A percentile compares a stretch with the other conserved stretches of the same genome.
Conservation (phyloP, 64 coral and sea anemone species). For the Trachythela sp. region DNA sequence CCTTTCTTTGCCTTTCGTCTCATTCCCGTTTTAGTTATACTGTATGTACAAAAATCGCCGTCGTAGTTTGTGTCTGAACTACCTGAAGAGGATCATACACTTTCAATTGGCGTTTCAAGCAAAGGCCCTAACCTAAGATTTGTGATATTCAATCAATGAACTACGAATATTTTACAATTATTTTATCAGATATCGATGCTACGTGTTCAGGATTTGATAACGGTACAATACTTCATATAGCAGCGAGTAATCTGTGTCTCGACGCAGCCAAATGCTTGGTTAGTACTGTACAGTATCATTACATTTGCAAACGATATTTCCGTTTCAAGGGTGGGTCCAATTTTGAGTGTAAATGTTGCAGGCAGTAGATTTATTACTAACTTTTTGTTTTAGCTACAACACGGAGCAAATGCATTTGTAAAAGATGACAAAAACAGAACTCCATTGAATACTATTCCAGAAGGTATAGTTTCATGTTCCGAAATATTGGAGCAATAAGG, state of each 20-base stretch:
- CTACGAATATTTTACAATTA: background rate
- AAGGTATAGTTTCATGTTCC: conserved; percentile 39
- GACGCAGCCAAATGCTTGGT: conserved; percentile 89
- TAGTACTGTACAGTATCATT: background rate
- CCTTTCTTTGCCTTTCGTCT: background rate
- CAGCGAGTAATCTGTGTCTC: conserved; percentile 82
- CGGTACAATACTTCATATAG: conserved; percentile 87
- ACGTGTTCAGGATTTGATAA: conserved; percentile 89
- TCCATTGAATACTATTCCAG: conserved; percentile 66
- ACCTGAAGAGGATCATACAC: too few relatives aligned
- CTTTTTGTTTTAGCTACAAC: conserved; percentile 58
- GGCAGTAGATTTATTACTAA: too few relatives aligned
- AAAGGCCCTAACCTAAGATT: too few relatives aligned
- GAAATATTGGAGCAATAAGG: too few relatives aligned
- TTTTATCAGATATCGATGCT: conserved; percentile 69
- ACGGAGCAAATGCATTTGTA: conserved; percentile 66
- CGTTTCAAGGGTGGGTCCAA: too few relatives aligned
- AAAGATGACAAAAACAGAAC: conserved; percentile 70
- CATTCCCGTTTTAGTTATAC: background rate
- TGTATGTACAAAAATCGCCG: background rate
- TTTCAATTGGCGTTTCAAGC: too few relatives aligned
- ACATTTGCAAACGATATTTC: too few relatives aligned
- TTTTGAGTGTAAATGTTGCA: too few relatives aligned
- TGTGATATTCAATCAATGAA: background rate
- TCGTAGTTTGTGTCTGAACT: too few relatives aligned